phyloP scores from a whole-genome alignment of 2,888 invertebrate genomes.

The Ichneumon xanthorius region DNA sequence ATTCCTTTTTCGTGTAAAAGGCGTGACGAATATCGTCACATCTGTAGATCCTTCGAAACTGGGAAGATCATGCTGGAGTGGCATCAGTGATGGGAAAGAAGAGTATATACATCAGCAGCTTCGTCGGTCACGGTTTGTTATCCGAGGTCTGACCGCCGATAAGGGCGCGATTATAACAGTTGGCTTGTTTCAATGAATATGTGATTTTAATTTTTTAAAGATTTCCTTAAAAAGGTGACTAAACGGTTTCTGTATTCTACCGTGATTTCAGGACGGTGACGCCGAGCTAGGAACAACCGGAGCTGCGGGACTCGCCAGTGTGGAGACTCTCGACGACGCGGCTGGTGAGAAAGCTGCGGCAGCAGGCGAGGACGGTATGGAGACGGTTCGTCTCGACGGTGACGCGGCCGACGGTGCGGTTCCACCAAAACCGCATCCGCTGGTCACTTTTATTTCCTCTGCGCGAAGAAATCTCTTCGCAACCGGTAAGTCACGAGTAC shows the following conservation, averaged over 20 bases:
- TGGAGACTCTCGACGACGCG: conserved; percentile 93
- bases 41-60: neutral
- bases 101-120: conserved; percentile 71
- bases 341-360: conserved; percentile 87
- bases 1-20: neutral
- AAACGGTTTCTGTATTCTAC: neutral
- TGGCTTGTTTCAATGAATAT: neutral
- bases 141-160: conserved; percentile 62
- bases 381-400: conserved; percentile 89
- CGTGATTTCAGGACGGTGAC: conserved; percentile 81
- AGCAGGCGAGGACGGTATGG: conserved; percentile 89
- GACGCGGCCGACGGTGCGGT: conserved; percentile 83
- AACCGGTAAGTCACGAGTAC: conserved; percentile 85
- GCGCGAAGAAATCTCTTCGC: conserved; percentile 87
- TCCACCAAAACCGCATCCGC: conserved; percentile 78
- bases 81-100: conserved; percentile 67
- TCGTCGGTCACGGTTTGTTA: conserved; percentile 70
- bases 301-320: conserved; percentile 91
- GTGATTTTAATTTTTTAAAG: neutral
- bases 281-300: conserved; percentile 86
- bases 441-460: conserved; percentile 75
- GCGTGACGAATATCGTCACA: neutral
- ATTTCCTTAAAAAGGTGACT: neutral
- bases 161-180: neutral
- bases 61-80: neutral